Percentiles rank a stretch among this genome's conserved stretches.
phyloP scores from a whole-genome alignment of 1,140 invertebrate genomes.

The Diabrotica undecimpunctata region DNA sequence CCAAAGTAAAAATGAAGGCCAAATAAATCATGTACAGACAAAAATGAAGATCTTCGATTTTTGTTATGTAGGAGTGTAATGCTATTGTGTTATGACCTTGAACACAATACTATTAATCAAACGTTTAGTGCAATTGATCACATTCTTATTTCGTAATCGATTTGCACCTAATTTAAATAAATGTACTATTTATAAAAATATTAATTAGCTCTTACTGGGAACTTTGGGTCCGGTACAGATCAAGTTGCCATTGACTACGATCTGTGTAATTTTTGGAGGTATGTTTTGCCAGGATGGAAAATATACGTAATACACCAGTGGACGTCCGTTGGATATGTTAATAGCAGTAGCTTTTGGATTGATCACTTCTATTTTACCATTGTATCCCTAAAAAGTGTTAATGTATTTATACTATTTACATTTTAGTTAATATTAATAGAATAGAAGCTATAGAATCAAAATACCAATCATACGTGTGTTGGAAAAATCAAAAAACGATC shows the following conservation, averaged over 20 bases:
- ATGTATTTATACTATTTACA: neutral
- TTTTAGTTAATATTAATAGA: too few species aligned
- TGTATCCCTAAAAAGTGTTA: constrained; percentile 36
- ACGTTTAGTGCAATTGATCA: neutral
- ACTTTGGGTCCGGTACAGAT: constrained; percentile 40
- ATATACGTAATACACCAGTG: constrained; percentile 38
- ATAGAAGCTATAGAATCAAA: too few species aligned
- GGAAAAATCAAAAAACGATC: too few species aligned
- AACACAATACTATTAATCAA: too few species aligned
- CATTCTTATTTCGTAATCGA: neutral
- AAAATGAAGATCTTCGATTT: too few species aligned
- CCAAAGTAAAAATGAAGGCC: too few species aligned
- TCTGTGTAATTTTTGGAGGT: constrained; percentile 41
- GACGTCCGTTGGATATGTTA: constrained; percentile 34
- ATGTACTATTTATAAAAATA: constrained; percentile 13
- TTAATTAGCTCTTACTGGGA: constrained; percentile 28
- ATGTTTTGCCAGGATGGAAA: constrained; percentile 39
- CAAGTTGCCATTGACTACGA: constrained; percentile 39
- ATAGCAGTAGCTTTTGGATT: constrained; percentile 30
- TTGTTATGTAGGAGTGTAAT: too few species aligned
- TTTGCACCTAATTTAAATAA: neutral
- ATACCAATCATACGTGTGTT: too few species aligned
- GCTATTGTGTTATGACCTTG: too few species aligned
- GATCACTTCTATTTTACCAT: constrained; percentile 37
- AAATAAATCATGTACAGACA: too few species aligned